A percentile compares a stretch with the other conserved stretches of the same genome.
These are phyloP conservation scores for Apamea sordens DNA, from an alignment of 2,888 invertebrate genomes.

Conservation along the genomic window DNA sequence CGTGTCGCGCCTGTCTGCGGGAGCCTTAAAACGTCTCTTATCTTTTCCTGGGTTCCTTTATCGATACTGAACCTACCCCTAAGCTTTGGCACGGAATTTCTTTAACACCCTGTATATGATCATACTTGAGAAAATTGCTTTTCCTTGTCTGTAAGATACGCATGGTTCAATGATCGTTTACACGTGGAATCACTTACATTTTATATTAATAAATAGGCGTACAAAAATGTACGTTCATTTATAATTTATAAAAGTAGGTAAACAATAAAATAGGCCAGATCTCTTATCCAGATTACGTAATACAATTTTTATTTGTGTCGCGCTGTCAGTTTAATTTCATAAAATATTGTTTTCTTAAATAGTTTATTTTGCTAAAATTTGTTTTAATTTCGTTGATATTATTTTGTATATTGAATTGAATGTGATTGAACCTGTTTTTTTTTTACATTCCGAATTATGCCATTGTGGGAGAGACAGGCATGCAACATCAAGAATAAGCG, in stretches of 20 bases:
- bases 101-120: too few relatives aligned
- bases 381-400: conserved; percentile 1
- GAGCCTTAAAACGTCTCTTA: neutral
- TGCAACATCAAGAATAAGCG: too few relatives aligned
- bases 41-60: too few relatives aligned
- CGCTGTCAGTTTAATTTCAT: neutral
- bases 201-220: neutral
- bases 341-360: neutral
- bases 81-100: too few relatives aligned
- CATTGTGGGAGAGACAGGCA: too few relatives aligned
- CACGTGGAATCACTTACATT: too few relatives aligned
- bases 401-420: neutral
- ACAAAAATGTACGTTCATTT: neutral
- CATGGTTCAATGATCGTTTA: neutral
- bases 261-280: neutral
- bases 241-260: neutral
- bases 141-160: neutral
- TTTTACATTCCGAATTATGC: too few relatives aligned
- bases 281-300: neutral
- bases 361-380: neutral
- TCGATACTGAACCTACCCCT: too few relatives aligned
- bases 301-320: neutral
- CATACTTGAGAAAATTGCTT: neutral
- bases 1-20: too few relatives aligned
- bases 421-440: neutral